These are phyloP conservation scores for Indicator indicator DNA, from an alignment of 2,113 vertebrate species.

Conservation along the genomic window DNA sequence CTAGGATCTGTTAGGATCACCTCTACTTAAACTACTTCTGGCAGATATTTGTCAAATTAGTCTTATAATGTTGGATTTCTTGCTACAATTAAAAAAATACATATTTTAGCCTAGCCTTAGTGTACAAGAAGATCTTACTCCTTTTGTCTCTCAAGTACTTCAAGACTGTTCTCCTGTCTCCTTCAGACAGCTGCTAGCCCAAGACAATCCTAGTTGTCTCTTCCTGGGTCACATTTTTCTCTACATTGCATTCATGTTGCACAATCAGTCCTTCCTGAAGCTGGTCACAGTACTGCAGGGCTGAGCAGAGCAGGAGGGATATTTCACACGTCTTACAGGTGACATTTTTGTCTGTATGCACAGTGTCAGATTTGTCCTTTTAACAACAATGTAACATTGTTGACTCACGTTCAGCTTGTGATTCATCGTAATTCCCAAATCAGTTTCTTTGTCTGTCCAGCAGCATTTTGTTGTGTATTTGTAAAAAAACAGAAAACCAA, in stretches of 20 bases:
- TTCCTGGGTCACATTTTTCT: not conserved
- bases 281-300: not conserved
- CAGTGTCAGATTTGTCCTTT: not conserved
- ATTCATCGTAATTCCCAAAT: not conserved
- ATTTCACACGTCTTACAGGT: not conserved
- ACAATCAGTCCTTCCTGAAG: not conserved
- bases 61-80: not conserved
- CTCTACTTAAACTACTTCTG: not conserved
- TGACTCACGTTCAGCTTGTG: not conserved
- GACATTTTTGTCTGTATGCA: not conserved
- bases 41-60: not conserved
- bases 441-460: not conserved
- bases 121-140: not conserved
- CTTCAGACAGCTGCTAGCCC: not conserved
- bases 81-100: not conserved
- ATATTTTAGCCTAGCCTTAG: not conserved
- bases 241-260: not conserved
- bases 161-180: not conserved
- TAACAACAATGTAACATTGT: not conserved
- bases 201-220: not conserved
- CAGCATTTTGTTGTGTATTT: not conserved
- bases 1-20: not conserved
- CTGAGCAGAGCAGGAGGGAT: not conserved
- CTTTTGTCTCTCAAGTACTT: not conserved
- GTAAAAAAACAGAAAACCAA: not conserved